Conservation (phyloP, 2,113 vertebrate species). For the Sitta europaea region DNA sequence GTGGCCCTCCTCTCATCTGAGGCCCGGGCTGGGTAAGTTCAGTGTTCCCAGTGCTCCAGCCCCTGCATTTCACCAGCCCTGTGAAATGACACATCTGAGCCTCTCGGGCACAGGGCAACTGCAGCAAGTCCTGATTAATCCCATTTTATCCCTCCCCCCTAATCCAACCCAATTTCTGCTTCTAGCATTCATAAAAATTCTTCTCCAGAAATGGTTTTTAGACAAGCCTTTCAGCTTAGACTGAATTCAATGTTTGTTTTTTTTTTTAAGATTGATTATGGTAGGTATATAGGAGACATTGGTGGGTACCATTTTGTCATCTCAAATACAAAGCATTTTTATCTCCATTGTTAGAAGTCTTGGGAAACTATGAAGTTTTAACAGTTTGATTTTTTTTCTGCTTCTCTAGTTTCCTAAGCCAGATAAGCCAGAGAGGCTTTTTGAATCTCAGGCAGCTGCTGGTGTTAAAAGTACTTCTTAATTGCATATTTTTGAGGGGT, state of each 20-base stretch:
- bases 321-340: not conserved
- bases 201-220: not conserved
- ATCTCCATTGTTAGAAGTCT: not conserved
- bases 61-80: not conserved
- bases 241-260: not conserved
- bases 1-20: not conserved
- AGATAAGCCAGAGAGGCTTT: constrained; percentile 32
- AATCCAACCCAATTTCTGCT: not conserved
- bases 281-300: not conserved
- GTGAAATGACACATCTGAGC: not conserved
- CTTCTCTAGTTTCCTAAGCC: not conserved
- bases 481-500: constrained; percentile 36
- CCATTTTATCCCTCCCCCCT: not conserved
- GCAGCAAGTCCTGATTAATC: not conserved
- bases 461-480: constrained; percentile 46
- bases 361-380: not conserved
- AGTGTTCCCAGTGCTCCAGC: not conserved
- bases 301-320: not conserved
- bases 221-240: not conserved
- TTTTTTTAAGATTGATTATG: too few relatives aligned
- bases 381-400: not conserved
- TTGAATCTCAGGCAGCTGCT: constrained; percentile 13
- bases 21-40: not conserved
- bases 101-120: not conserved
- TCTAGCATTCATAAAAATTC: not conserved